A percentile compares a stretch with the other conserved stretches of the same genome.
phyloP scores from a whole-genome alignment of 2,888 invertebrate species.

The Lingula anatina region DNA sequence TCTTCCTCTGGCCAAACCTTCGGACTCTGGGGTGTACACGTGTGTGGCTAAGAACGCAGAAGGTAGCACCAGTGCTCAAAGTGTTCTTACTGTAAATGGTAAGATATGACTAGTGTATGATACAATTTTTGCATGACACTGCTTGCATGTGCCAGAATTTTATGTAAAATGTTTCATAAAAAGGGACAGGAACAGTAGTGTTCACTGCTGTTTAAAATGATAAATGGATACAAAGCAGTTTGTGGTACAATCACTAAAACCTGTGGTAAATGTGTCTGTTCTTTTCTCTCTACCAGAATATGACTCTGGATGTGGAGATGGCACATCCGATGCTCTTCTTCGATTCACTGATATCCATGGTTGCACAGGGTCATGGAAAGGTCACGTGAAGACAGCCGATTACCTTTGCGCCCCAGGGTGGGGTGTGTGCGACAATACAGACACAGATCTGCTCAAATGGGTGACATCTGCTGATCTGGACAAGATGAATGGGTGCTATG shows the following conservation, averaged over 20 bases:
- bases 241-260: no score
- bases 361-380: constrained; percentile 43
- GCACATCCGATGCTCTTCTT: constrained; percentile 39
- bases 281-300: constrained; percentile 22
- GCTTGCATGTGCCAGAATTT: not conserved
- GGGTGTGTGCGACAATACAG: constrained; percentile 42
- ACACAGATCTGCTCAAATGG: constrained; percentile 25
- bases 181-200: no score
- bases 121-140: not conserved
- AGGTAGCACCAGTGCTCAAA: constrained; percentile 38
- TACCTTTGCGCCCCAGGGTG: constrained; percentile 43
- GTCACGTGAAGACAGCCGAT: constrained; percentile 40
- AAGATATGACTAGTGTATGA: constrained; percentile 1
- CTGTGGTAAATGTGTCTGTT: not conserved
- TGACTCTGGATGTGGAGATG: constrained; percentile 42
- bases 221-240: no score
- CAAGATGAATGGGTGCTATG: constrained; percentile 42
- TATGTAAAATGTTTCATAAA: no score
- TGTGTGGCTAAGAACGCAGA: constrained; percentile 43
- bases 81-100: constrained; percentile 39
- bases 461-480: constrained; percentile 42
- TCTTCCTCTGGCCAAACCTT: constrained; percentile 31
- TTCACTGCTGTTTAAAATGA: no score
- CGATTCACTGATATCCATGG: constrained; percentile 38
- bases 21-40: constrained; percentile 39